A percentile compares a stretch with the other conserved stretches of the same genome.
Conservation (phyloP, 2,888 invertebrate genomes). For the Drosophila robusta region DNA sequence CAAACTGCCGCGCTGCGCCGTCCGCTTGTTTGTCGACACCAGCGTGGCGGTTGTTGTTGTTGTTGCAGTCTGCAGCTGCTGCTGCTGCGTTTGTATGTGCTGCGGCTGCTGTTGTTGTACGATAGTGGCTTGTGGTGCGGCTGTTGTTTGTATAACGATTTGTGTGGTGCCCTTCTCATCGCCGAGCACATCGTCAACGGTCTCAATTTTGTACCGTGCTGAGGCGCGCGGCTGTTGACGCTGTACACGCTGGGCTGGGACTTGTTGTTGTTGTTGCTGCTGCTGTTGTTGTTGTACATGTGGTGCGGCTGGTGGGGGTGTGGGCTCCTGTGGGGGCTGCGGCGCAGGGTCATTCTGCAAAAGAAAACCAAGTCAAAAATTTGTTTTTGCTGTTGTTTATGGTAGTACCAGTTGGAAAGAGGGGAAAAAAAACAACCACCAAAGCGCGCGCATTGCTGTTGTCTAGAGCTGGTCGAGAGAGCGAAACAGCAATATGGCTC, state of each 20-base stretch:
- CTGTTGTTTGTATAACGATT: constrained; percentile 86
- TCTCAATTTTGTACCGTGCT: constrained; percentile 87
- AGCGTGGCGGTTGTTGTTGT: constrained; percentile 81
- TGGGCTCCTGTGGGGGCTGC: constrained; percentile 88
- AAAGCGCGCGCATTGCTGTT: constrained; percentile 10
- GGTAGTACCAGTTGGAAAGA: constrained; percentile 6
- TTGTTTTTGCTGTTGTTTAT: constrained; percentile 1
- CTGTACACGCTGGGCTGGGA: constrained; percentile 82
- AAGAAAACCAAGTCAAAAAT: constrained; percentile 5
- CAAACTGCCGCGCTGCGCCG: constrained; percentile 81
- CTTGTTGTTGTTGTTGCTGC: constrained; percentile 47
- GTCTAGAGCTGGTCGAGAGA: constrained; percentile 9
- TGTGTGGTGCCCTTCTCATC: constrained; percentile 86
- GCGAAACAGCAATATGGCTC: constrained; percentile 39
- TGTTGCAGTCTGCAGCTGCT: constrained; percentile 70
- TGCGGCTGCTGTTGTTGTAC: constrained; percentile 74
- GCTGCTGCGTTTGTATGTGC: constrained; percentile 73
- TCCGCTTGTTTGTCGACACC: constrained; percentile 83
- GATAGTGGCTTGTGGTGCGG: constrained; percentile 81
- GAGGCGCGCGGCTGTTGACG: constrained; percentile 83
- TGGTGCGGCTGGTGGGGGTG: constrained; percentile 86
- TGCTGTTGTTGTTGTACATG: constrained; percentile 83
- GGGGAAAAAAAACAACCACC: constrained; percentile 63
- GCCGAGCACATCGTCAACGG: constrained; percentile 88
- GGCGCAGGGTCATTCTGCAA: constrained; percentile 88